Base-by-base conservation (phyloP, 2,888 invertebrate genomes). In the Alloscopus bannaensis region DNA sequence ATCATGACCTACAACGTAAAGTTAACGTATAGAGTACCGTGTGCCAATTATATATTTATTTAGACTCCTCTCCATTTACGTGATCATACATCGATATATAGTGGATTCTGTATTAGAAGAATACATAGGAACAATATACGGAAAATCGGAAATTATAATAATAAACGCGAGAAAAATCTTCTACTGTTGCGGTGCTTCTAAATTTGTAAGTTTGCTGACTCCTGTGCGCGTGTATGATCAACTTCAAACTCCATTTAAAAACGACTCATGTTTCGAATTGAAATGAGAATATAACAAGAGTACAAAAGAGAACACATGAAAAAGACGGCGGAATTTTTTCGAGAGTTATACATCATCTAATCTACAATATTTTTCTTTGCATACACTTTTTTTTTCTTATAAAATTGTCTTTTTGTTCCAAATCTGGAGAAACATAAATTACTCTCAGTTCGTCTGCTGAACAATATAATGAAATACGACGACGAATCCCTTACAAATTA, bases 261-360 rank as follows among this genome's bases (percentile, higher is more conserved):
- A 59, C 29, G 59, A 72, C 64, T 72, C 72, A 65, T 72, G n/a
- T n/a, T n/a, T 72, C 72, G 59, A 71, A n/a, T n/a, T n/a, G n/a
- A n/a, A n/a, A n/a, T n/a, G n/a, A n/a, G n/a, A n/a, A 71, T 71
- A 71, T 62, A 71, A 71, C 71, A 72, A 64, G 64, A 62, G 72
- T 72, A 72, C 72, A 72, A 72, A 72, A 72, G n/a, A n/a, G 72
- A 72, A 72, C 72, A 72, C 72, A 72, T 72, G 55, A 64, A n/a
- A n/a, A n/a, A 64, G 72, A 72, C 72, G 72, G 72, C 72, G 72
- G 72, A 72, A 72, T 72, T 72, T 72, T 72, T n/a, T n/a, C n/a
- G 72, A 72, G 40, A 16, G 29, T 40, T 72, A 64, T 55, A n/a
- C 52, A 57, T 72, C 47, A 42, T 65, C 52, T 72, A 64, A 64